phyloP scores from a whole-genome alignment of 2,797 vertebrate genomes.

The Rhinogobio ventralis region DNA sequence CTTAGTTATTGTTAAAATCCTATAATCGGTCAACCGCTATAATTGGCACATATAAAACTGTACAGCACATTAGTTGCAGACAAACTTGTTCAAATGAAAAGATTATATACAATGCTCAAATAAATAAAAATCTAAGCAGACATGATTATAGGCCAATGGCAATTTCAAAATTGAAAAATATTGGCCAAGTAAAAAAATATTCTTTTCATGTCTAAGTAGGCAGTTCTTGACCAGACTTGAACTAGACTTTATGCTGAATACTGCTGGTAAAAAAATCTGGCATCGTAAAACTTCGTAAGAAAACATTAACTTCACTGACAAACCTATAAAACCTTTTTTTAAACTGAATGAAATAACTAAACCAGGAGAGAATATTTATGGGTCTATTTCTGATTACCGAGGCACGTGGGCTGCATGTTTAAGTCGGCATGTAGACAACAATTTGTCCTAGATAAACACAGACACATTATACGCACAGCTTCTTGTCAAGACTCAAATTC shows the following conservation, averaged over 20 bases:
- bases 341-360: neutral
- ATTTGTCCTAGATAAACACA: neutral
- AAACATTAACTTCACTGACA: neutral
- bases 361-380: neutral
- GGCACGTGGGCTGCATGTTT: neutral
- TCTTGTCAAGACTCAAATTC: slow-evolving; percentile 28
- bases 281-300: neutral
- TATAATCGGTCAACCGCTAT: no score
- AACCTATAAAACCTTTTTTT: neutral
- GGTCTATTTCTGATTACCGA: neutral
- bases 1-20: no score
- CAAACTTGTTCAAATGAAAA: no score
- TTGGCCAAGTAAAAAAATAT: no score
- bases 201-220: neutral
- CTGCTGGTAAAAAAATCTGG: neutral
- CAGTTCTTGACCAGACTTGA: neutral
- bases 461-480: neutral
- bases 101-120: no score
- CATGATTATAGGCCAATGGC: no score
- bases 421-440: slow-evolving; percentile 14
- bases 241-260: neutral
- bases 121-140: no score
- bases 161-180: no score
- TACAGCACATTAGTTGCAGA: no score
- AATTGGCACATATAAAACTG: no score